These are phyloP conservation scores for Corythoichthys intestinalis DNA, from an alignment of 2,113 vertebrate species.

Conservation along the genomic window DNA sequence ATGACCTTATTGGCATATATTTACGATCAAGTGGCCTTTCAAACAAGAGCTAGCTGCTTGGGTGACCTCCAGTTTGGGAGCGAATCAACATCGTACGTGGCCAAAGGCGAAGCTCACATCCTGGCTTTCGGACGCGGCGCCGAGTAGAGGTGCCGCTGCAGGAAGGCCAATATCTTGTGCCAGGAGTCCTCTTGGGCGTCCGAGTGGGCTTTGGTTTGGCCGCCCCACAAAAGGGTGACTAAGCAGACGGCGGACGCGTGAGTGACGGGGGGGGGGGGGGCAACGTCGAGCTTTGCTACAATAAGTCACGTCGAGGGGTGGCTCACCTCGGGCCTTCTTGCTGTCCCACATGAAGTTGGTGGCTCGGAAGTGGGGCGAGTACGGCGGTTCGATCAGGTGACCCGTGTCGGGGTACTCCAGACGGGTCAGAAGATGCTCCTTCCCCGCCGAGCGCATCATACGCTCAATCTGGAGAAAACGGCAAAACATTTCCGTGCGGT, in stretches of 20 bases:
- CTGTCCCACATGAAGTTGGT: constrained; percentile 14
- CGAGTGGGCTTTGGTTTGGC: constrained; percentile 61
- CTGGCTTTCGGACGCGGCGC: background rate
- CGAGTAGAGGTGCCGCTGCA: constrained; percentile 54
- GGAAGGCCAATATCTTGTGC: constrained; percentile 61
- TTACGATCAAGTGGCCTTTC: too few relatives aligned
- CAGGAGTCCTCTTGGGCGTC: constrained; percentile 71
- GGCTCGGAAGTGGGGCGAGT: constrained; percentile 59
- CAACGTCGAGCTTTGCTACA: too few relatives aligned
- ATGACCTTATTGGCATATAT: too few relatives aligned
- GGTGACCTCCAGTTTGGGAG: background rate
- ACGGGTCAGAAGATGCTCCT: constrained; percentile 59
- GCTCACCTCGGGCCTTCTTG: constrained; percentile 31
- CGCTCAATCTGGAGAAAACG: constrained; percentile 40
- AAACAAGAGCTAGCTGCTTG: too few relatives aligned
- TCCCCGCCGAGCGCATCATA: constrained; percentile 58
- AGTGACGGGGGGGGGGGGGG: background rate
- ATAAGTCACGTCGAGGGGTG: background rate
- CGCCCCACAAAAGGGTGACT: constrained; percentile 64
- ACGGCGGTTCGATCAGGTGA: constrained; percentile 74
- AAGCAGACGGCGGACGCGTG: background rate
- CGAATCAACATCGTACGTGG: too few relatives aligned
- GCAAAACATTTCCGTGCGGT: too few relatives aligned
- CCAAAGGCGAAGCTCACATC: constrained; percentile 19
- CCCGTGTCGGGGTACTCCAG: constrained; percentile 57